Conservation (phyloP, 2,797 vertebrate genomes). For the Hybognathus amarus region DNA sequence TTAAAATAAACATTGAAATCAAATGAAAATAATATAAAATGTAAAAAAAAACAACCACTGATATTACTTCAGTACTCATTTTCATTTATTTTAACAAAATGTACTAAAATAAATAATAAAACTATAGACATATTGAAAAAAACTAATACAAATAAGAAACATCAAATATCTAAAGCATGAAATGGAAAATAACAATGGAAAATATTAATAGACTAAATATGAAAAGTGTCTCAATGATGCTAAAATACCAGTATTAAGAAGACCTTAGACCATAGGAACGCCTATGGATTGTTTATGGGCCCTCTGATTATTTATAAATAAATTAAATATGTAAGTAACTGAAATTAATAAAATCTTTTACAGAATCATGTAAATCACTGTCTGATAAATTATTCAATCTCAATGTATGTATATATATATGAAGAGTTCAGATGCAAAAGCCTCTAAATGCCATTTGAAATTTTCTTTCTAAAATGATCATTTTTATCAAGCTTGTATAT, state of each 20-base stretch:
- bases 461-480: no score
- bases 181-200: not conserved
- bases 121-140: not conserved
- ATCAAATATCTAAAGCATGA: not conserved
- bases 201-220: not conserved
- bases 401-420: not conserved
- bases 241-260: not conserved
- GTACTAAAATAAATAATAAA: not conserved
- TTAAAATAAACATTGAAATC: not conserved
- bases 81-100: not conserved
- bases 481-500: no score
- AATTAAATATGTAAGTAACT: not conserved
- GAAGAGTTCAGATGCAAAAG: no score
- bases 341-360: not conserved
- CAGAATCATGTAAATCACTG: not conserved
- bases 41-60: not conserved
- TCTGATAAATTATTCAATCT: not conserved
- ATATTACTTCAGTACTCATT: not conserved
- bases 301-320: not conserved
- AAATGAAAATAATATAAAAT: not conserved
- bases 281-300: not conserved
- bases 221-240: not conserved
- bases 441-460: no score
- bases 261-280: not conserved
- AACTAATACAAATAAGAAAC: not conserved